Base-by-base conservation (phyloP, 1,140 invertebrate species). In the Eriosoma lanigerum region DNA sequence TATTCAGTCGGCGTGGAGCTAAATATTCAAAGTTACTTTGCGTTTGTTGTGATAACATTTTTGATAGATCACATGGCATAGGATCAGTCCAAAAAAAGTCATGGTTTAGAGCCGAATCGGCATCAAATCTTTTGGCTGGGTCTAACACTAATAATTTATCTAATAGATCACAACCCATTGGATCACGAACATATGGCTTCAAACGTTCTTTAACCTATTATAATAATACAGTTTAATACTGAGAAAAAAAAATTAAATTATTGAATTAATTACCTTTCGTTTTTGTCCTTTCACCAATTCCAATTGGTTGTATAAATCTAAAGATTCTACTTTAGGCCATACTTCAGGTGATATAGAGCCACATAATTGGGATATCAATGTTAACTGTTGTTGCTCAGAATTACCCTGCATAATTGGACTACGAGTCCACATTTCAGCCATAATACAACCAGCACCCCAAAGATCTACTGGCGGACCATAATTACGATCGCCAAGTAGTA, bases 351-450 rank as follows among this genome's bases (percentile, higher is more conserved):
- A 96, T 70, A 99, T 98, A 0, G 96, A 96, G 0, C 98, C 98
- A 88, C 97, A 99, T 13, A 99, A 87, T 85, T 98, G 96, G 1
- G 93, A 96, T 81, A 99, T 99, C 15, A 98, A 88, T 15, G 93
- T 95, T 0, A 99, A 86, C 84, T 99, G 98, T 84, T 98, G 94
- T 84, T 98, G 96, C 85, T 99, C 97, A 13, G 94, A 96, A 82
- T 92, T 94, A 1, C 98, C 98, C 89, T 92, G 90, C 88, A 90
- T 90, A 48, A 93, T 92, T 10, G 92, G 91, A 62, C 86, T 88
- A 82, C 96, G 88, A 0, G 97, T 99, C 97, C 97, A 99, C 95
- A 99, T 97, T 88, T 99, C 97, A 0, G 97, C 97, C 96, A 99
- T 98, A 58, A 99, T 99, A 85, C 97, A 99, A 0, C 97, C 98